phyloP scores from a whole-genome alignment of 2,888 invertebrate species.

The Timema cristinae region DNA sequence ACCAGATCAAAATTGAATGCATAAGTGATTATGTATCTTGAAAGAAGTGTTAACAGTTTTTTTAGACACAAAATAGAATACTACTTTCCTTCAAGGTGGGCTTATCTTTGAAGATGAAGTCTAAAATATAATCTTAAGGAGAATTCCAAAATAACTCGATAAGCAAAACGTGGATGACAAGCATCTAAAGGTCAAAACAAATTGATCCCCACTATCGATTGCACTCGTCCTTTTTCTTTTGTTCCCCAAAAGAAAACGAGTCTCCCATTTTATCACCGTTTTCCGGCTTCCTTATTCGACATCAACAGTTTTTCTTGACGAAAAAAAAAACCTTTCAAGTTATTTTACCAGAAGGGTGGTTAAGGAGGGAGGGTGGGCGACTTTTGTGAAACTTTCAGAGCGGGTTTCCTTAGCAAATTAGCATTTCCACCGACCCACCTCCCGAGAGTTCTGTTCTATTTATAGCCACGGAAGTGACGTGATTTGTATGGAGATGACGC shows the following conservation, averaged over 20 bases:
- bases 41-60: too few species aligned
- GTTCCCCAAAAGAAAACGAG: neutral
- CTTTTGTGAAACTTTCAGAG: neutral
- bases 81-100: too few species aligned
- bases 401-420: neutral
- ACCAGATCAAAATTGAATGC: too few species aligned
- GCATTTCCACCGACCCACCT: neutral
- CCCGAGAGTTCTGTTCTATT: neutral
- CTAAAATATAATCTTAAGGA: too few species aligned
- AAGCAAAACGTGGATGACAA: too few species aligned
- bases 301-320: conserved; percentile 6
- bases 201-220: neutral
- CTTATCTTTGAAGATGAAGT: too few species aligned
- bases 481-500: conserved; percentile 29
- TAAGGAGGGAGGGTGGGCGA: neutral
- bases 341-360: too few species aligned
- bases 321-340: too few species aligned
- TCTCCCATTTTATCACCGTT: conserved; percentile 10
- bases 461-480: conserved; percentile 25
- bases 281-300: conserved; percentile 16
- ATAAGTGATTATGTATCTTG: too few species aligned
- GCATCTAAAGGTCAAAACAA: neutral
- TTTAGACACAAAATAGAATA: too few species aligned
- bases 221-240: conserved; percentile 3
- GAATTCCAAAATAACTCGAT: too few species aligned